Percentiles rank a stretch among this genome's conserved stretches.
Conservation (phyloP, 2,113 vertebrate species). For the Chinchilla lanigera region DNA sequence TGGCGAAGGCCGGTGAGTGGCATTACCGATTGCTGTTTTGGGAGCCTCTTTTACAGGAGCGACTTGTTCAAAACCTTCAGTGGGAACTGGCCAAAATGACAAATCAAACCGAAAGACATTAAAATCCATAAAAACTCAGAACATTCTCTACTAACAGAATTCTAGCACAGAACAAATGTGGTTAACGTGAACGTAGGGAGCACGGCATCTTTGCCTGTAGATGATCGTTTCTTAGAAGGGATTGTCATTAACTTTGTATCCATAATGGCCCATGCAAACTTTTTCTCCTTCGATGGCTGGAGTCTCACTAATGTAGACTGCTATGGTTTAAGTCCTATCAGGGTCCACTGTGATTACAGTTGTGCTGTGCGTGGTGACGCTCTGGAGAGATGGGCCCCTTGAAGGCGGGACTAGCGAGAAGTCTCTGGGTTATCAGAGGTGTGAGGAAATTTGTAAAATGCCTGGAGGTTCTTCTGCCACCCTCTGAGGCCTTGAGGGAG, state of each 20-base stretch:
- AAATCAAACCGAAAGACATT: background rate
- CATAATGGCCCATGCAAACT: background rate
- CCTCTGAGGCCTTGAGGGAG: background rate
- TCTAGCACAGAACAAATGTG: background rate
- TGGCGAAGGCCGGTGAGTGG: background rate
- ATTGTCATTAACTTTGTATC: background rate
- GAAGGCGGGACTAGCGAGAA: background rate
- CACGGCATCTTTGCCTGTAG: background rate
- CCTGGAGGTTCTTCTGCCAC: background rate
- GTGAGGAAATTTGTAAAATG: background rate
- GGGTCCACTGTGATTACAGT: background rate
- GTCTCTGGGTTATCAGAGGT: background rate
- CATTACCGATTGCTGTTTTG: slow-evolving; percentile 80
- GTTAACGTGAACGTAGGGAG: background rate
- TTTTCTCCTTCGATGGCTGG: background rate
- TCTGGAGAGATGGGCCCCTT: background rate
- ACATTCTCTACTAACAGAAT: background rate
- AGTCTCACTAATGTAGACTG: background rate
- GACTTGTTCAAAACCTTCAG: slow-evolving; percentile 76
- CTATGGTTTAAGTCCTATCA: background rate
- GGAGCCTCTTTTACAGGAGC: slow-evolving; percentile 77
- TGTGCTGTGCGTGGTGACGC: background rate
- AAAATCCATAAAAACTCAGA: slow-evolving; percentile 31
- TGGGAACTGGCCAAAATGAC: slow-evolving; percentile 49
- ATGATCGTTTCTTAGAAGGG: background rate